Evolutionary conservation across 2,888 invertebrate species (phyloP).

Genomic region (Belgica antarctica): DNA sequence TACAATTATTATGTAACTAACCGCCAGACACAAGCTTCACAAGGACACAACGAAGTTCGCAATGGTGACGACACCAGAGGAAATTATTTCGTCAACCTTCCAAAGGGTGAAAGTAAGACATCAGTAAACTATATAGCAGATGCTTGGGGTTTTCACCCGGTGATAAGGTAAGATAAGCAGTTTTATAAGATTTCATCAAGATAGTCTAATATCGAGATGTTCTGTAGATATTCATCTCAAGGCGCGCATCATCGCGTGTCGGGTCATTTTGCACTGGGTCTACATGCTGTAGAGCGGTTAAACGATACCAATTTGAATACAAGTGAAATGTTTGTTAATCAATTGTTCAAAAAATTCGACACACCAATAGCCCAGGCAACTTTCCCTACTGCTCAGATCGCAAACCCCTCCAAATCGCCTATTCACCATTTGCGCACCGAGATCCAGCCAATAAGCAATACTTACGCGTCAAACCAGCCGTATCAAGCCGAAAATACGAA

Average conservation of each 20-base stretch:
- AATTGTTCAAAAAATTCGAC: conserved; percentile 29
- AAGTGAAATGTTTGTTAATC: conserved; percentile 31
- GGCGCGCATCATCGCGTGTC: conserved; percentile 56
- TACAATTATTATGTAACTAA: conserved; percentile 56
- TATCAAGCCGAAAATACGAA: conserved; percentile 17
- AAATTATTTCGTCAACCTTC: conserved; percentile 52
- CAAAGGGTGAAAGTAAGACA: conserved; percentile 53
- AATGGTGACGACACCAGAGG: conserved; percentile 56
- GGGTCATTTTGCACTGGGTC: conserved; percentile 57
- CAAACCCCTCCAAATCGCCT: not conserved
- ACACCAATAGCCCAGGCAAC: conserved; percentile 26
- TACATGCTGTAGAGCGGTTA: conserved; percentile 55
- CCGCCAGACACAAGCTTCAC: conserved; percentile 52
- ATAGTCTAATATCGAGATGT: not conserved
- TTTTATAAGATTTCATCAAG: not conserved
- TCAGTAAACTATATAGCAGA: conserved; percentile 64
- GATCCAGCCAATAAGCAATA: not conserved
- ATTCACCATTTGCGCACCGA: not conserved
- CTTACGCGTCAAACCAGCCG: conserved; percentile 1
- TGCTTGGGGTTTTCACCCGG: conserved; percentile 65
- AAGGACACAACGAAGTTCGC: conserved; percentile 56
- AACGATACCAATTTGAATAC: conserved; percentile 42
- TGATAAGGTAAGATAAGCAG: conserved; percentile 54
- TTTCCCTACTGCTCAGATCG: conserved; percentile 9
- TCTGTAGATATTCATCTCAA: conserved; percentile 53